Base-by-base conservation (phyloP, 1,140 invertebrate genomes). In the Notospermus geniculatus region DNA sequence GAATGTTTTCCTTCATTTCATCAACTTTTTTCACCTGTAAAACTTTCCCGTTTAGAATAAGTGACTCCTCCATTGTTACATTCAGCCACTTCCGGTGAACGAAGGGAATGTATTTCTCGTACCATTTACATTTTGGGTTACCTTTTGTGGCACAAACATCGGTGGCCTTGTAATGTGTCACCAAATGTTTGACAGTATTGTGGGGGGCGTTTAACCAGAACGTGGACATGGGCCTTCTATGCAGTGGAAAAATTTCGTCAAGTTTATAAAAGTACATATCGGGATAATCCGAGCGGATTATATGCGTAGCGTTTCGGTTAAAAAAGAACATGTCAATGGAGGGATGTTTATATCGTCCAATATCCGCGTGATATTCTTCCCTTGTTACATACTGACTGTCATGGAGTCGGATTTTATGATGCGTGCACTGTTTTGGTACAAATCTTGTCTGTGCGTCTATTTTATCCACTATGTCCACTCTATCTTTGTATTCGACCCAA, bases 11-110 rank as follows among this genome's bases (percentile, higher is more conserved):
- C 5, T 50, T n/a, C 25, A 50, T 23, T n/a, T 50, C 46, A 50
- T 50, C 46, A 50, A 50, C n/a, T n/a, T 50, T 4, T 27, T 50
- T 19, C n/a, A 50, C 46, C 19, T 50, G 46, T n/a, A 50, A 50
- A 5, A 50, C 46, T 5, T 4, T 19, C n/a, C 25, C 46, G n/a
- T 50, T 50, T n/a, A 50, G 25, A 19, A 23, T n/a, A 5, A 50
- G 46, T 9, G 46, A 23, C n/a, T 50, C 46, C n/a, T 23, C 25
- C 46, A 50, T 50, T 50, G 9, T 7, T 7, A 5, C 46, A 27
- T 50, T 27, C 4, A 50, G n/a, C 46, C 46, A 50, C 25, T n/a
- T 50, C 46, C 46, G n/a, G 25, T 50, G 25, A 5, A 50, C 46
- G 46, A 50, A 50, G 19, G 46, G 46, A 4, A 50, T 9, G 25